Percentiles rank a stretch among this genome's conserved stretches.
These are phyloP conservation scores for Butorides virescens DNA, from an alignment of 2,113 vertebrate genomes.

Conservation along the genomic window DNA sequence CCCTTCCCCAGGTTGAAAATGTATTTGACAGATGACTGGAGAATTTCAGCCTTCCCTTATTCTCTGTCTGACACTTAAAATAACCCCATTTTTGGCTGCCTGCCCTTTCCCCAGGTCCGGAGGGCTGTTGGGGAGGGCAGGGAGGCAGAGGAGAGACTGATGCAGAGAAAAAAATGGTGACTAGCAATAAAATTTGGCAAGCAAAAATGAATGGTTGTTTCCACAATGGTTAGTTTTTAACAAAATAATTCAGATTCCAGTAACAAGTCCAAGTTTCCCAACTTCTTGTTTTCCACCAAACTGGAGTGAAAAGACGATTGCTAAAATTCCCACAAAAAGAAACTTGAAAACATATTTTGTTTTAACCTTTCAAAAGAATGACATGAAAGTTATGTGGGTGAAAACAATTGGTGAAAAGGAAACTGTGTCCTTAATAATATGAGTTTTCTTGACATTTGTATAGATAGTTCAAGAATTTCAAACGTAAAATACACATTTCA, in stretches of 20 bases:
- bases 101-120: not conserved
- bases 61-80: not conserved
- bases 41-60: not conserved
- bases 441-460: not conserved
- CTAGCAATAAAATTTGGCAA: not conserved
- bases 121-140: not conserved
- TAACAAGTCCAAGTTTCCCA: not conserved
- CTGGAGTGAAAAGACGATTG: not conserved
- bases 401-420: not conserved
- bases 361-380: not conserved
- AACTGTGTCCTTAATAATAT: not conserved
- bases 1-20: not conserved
- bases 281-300: not conserved
- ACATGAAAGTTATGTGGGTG: not conserved
- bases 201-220: not conserved
- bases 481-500: not conserved
- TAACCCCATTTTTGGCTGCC: not conserved
- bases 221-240: not conserved
- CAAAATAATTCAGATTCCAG: not conserved
- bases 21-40: not conserved
- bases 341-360: not conserved
- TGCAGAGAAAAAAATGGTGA: not conserved
- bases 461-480: not conserved
- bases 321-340: not conserved
- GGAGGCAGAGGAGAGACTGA: not conserved